phyloP scores from a whole-genome alignment of 2,888 invertebrate species.

The Trachelus troglodyta region DNA sequence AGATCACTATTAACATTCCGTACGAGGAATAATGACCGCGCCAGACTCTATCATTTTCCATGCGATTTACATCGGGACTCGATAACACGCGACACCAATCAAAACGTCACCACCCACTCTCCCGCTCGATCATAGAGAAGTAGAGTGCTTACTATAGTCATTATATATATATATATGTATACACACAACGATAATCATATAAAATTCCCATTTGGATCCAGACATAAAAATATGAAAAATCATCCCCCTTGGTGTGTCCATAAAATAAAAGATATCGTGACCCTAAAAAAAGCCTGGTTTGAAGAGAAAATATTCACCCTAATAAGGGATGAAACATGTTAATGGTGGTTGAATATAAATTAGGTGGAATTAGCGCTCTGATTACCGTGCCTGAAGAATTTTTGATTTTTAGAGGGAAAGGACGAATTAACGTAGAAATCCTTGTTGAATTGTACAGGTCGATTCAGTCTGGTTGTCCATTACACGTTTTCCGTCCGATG shows the following conservation, averaged over 20 bases:
- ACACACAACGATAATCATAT: too few relatives aligned
- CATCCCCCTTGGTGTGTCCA: neutral
- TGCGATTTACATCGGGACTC: conserved; percentile 2
- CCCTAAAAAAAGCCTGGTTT: neutral
- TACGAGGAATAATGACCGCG: conserved; percentile 25
- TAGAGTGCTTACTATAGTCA: neutral
- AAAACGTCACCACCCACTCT: neutral
- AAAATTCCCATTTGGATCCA: neutral
- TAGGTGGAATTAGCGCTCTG: neutral
- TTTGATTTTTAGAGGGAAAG: neutral
- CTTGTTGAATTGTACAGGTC: neutral
- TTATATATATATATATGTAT: too few relatives aligned
- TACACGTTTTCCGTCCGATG: too few relatives aligned
- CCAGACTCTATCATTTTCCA: neutral
- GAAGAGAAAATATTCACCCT: neutral
- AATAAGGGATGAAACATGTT: neutral
- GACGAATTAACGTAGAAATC: neutral
- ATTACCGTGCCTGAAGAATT: neutral
- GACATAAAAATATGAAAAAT: neutral
- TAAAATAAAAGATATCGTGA: neutral
- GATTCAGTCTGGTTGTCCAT: too few relatives aligned
- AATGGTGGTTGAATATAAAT: neutral
- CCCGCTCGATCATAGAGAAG: neutral
- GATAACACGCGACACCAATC: neutral
- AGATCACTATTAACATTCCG: conserved; percentile 40